Percentiles rank a stretch among this genome's conserved stretches.
These are phyloP conservation scores for Neoascia interrupta DNA, from an alignment of 2,888 invertebrate genomes.

Conservation along the genomic window DNA sequence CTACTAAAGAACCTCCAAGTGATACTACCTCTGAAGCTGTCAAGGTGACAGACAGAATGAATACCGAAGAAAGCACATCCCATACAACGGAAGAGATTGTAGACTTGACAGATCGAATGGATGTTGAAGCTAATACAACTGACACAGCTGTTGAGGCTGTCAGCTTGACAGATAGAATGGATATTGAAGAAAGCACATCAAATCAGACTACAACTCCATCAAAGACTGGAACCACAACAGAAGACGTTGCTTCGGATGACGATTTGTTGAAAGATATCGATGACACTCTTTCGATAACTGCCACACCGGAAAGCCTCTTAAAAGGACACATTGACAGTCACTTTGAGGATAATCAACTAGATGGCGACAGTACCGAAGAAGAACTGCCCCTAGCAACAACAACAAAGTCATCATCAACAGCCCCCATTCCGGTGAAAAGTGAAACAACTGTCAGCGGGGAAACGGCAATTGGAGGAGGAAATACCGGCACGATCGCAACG, in stretches of 20 bases:
- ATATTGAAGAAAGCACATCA: conserved; percentile 9
- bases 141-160: no score
- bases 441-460: conserved; percentile 48
- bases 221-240: conserved; percentile 8
- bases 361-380: conserved; percentile 52
- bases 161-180: conserved; percentile 63
- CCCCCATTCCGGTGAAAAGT: conserved; percentile 25
- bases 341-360: conserved; percentile 71
- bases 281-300: conserved; percentile 17
- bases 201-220: conserved; percentile 18
- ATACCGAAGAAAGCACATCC: no score
- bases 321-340: background rate
- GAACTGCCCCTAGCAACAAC: conserved; percentile 60
- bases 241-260: background rate
- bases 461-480: conserved; percentile 30
- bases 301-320: background rate
- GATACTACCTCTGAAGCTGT: no score
- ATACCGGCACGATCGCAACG: conserved; percentile 52
- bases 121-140: no score
- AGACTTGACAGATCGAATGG: no score
- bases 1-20: no score
- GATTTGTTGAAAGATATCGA: conserved; percentile 4
- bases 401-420: conserved; percentile 16
- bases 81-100: no score
- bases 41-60: no score